phyloP scores from a whole-genome alignment of 2,113 vertebrate genomes.

The Toxostoma redivivum region DNA sequence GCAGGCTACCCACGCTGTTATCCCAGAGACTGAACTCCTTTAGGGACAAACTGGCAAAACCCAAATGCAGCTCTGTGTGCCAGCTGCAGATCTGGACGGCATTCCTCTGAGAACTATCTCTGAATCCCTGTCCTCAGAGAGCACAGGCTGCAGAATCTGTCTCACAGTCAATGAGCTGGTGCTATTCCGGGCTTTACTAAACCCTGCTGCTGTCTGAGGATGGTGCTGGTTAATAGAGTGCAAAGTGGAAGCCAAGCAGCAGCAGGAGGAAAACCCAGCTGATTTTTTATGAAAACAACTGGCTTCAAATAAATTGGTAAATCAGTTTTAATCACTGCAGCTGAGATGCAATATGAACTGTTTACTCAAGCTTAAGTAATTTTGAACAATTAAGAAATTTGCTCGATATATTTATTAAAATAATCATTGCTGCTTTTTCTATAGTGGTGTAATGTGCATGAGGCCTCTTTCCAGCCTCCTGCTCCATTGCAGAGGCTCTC shows the following conservation, averaged over 20 bases:
- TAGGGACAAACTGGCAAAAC: background rate
- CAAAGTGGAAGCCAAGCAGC: background rate
- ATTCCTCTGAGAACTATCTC: background rate
- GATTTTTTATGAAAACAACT: constrained; percentile 37
- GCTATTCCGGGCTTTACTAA: background rate
- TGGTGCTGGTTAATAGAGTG: background rate
- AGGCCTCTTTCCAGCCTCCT: constrained; percentile 9
- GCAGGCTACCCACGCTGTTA: accelerated
- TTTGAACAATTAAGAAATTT: constrained; percentile 57
- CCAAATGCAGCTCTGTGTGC: background rate
- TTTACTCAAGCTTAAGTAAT: constrained; percentile 40
- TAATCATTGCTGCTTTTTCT: constrained; percentile 4
- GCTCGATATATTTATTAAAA: constrained; percentile 50
- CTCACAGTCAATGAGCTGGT: background rate
- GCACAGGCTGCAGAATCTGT: background rate
- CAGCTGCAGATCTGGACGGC: background rate
- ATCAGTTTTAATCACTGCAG: constrained; percentile 49
- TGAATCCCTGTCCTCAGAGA: background rate
- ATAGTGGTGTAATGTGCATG: background rate
- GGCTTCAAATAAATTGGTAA: constrained; percentile 28
- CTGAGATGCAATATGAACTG: background rate
- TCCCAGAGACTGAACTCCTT: background rate
- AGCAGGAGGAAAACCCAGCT: constrained; percentile 19
- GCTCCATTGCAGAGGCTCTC: background rate
- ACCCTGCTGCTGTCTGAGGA: background rate